Percentiles rank a stretch among this genome's conserved stretches.
Evolutionary conservation across 1,140 invertebrate species (phyloP).

Genomic region (Pseudomyrmex concolor): DNA sequence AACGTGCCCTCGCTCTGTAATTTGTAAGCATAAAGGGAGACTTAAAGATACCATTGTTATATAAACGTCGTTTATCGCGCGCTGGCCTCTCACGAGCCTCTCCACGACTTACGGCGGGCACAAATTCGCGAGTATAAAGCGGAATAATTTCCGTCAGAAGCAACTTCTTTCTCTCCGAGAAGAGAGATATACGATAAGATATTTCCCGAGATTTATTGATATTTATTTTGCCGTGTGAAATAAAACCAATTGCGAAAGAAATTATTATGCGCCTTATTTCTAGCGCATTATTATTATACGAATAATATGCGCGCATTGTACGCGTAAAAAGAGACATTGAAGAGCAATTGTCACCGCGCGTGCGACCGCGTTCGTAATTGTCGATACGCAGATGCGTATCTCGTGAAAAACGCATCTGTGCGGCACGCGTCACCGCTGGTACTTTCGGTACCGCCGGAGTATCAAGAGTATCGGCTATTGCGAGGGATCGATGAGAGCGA

Average conservation of each 20-base stretch:
- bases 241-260: too few relatives aligned
- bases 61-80: neutral
- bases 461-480: slow-evolving; percentile 47
- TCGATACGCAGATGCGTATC: slow-evolving; percentile 1
- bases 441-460: neutral
- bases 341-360: neutral
- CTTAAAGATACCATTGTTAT: neutral
- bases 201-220: neutral
- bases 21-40: slow-evolving; percentile 37
- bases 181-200: neutral
- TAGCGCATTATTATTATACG: neutral
- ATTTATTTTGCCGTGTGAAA: neutral
- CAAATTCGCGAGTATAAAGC: neutral
- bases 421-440: slow-evolving; percentile 45
- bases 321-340: neutral
- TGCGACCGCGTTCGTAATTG: slow-evolving; percentile 5
- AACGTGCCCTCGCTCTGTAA: slow-evolving; percentile 43
- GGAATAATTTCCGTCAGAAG: neutral
- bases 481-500: slow-evolving; percentile 50
- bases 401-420: slow-evolving; percentile 21
- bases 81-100: neutral
- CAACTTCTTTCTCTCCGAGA: neutral
- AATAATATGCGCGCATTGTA: too few relatives aligned
- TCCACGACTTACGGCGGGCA: neutral
- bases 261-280: neutral